A percentile compares a stretch with the other conserved stretches of the same genome.
These are phyloP conservation scores for Apodemus sylvaticus DNA, from an alignment of 2,113 vertebrate genomes.

Conservation along the genomic window DNA sequence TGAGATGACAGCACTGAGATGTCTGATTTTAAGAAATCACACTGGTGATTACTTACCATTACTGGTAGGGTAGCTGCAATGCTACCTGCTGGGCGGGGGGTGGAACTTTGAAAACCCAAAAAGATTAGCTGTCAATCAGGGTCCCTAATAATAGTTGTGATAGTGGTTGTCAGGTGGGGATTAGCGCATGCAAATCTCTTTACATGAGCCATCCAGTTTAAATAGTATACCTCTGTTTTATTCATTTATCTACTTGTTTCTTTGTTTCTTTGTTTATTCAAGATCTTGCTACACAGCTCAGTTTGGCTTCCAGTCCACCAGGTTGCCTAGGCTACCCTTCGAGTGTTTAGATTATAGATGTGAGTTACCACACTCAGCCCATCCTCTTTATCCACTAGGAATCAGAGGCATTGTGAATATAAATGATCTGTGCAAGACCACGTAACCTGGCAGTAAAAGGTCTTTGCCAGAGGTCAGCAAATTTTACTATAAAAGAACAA, in stretches of 20 bases:
- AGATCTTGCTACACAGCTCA: background rate
- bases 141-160: background rate
- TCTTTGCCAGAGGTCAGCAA: background rate
- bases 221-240: background rate
- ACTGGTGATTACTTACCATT: no score
- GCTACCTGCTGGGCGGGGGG: background rate
- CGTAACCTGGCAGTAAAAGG: background rate
- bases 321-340: background rate
- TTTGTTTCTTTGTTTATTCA: background rate
- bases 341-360: background rate
- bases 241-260: rapidly evolving
- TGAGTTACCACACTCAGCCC: background rate
- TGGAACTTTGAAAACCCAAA: background rate
- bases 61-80: background rate
- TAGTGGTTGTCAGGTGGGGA: background rate
- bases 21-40: conserved; percentile 37
- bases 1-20: conserved; percentile 35
- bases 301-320: background rate
- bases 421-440: conserved; percentile 7
- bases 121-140: background rate
- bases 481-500: background rate
- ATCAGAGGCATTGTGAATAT: background rate
- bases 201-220: background rate
- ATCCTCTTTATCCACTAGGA: background rate
- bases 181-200: background rate